These are phyloP conservation scores for Orientallactaga bullata DNA, from an alignment of 2,113 vertebrate species.

Conservation along the genomic window DNA sequence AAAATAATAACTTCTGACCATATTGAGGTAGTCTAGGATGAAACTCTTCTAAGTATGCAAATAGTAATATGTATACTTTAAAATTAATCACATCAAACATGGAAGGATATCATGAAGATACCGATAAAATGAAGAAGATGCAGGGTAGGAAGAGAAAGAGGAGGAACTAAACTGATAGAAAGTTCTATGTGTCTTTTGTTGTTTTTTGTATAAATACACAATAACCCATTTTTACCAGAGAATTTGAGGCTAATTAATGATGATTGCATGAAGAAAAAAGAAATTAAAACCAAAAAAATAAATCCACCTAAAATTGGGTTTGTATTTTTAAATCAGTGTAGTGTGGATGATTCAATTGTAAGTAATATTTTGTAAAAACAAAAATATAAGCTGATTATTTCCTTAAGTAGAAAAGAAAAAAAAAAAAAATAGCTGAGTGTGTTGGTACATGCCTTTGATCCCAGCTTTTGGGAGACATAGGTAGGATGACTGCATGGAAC, in stretches of 20 bases:
- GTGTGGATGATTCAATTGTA: not conserved
- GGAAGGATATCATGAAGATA: not conserved
- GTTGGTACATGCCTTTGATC: no score
- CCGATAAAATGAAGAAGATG: not conserved
- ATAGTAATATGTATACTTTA: not conserved
- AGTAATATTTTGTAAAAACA: not conserved
- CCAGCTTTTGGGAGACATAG: no score
- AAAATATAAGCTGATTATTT: not conserved
- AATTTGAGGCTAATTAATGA: not conserved
- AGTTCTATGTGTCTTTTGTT: not conserved
- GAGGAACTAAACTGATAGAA: not conserved
- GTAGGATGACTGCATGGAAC: no score
- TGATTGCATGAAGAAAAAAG: not conserved
- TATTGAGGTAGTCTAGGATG: not conserved
- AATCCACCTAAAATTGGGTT: not conserved
- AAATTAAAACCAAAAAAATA: no score
- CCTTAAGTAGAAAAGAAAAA: no score
- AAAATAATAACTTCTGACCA: not conserved
- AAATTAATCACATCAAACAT: not conserved
- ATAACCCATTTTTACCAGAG: not conserved
- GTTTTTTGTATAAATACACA: not conserved
- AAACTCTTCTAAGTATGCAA: not conserved
- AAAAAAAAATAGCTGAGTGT: no score
- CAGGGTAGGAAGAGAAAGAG: not conserved
- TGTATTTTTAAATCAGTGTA: not conserved